Percentiles rank a stretch among this genome's conserved stretches.
Conservation (phyloP, 2,888 invertebrate species). For the Lampropteryx suffumata region DNA sequence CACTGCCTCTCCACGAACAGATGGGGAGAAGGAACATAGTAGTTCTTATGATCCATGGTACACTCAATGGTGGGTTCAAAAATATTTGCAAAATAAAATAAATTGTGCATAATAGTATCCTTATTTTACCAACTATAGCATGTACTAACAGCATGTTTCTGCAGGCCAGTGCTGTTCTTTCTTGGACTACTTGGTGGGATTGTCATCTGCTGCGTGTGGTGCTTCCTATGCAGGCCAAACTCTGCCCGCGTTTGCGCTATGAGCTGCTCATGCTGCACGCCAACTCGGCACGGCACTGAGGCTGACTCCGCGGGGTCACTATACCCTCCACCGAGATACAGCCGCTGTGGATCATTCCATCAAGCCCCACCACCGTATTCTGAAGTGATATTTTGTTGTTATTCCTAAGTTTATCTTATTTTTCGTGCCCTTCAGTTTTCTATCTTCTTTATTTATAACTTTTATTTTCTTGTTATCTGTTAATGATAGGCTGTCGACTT, state of each 20-base stretch:
- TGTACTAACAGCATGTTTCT: background rate
- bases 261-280: conserved; percentile 66
- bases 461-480: conserved; percentile 4
- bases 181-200: conserved; percentile 86
- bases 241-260: conserved; percentile 30
- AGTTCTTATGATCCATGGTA: conserved; percentile 57
- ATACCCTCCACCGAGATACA: conserved; percentile 92
- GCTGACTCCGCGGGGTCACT: conserved; percentile 91
- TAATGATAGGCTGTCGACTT: conserved; percentile 4
- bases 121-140: too few species aligned
- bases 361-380: conserved; percentile 93
- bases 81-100: too few species aligned
- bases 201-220: conserved; percentile 87
- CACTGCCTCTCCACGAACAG: conserved; percentile 60
- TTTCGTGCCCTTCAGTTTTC: conserved; percentile 43
- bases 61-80: conserved; percentile 59
- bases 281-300: conserved; percentile 81
- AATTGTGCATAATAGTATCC: too few species aligned
- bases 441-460: conserved; percentile 4
- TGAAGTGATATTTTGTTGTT: conserved; percentile 82
- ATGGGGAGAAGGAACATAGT: conserved; percentile 47
- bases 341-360: conserved; percentile 92
- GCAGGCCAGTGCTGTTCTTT: conserved; percentile 86
- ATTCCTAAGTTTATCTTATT: conserved; percentile 17
- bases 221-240: conserved; percentile 51